A percentile compares a stretch with the other conserved stretches of the same genome.
These are phyloP conservation scores for Stichodactyla mertensii DNA, from an alignment of 64 coral and sea anemone genomes.

Conservation along the genomic window DNA sequence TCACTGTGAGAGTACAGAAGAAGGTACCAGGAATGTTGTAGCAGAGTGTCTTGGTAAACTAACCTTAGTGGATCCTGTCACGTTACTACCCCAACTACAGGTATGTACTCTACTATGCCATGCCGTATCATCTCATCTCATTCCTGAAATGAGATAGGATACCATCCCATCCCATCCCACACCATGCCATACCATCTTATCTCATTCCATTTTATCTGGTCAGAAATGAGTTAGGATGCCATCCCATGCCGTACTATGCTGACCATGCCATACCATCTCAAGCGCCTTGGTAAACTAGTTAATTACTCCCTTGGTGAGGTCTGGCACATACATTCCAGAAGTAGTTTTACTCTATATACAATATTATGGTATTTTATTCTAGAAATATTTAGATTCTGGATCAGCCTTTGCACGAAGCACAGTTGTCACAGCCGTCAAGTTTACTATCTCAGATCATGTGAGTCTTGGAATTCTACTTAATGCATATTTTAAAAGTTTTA, in stretches of 20 bases:
- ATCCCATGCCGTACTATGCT: too few relatives aligned
- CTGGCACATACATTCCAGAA: too few relatives aligned
- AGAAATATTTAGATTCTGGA: constrained; percentile 79
- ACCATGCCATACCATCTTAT: too few relatives aligned
- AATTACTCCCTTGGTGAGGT: too few relatives aligned
- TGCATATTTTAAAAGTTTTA: too few relatives aligned
- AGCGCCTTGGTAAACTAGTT: too few relatives aligned
- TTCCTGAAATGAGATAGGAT: too few relatives aligned
- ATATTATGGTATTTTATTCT: background rate
- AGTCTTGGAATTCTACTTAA: constrained; percentile 1
- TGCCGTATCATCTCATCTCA: too few relatives aligned
- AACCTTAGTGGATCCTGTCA: constrained; percentile 84
- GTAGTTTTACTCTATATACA: background rate
- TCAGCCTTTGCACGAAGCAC: constrained; percentile 91
- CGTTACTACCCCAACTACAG: constrained; percentile 77
- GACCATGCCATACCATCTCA: too few relatives aligned
- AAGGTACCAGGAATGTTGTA: constrained; percentile 95
- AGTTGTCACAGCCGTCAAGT: constrained; percentile 92
- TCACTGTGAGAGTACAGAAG: constrained; percentile 97
- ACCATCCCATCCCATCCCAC: too few relatives aligned
- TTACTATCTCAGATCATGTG: constrained; percentile 89
- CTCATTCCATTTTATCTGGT: too few relatives aligned
- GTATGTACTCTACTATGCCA: constrained; percentile 30
- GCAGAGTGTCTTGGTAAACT: constrained; percentile 99
- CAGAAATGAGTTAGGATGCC: too few relatives aligned